Base-by-base conservation (phyloP, 2,113 vertebrate species). In the Bos taurus region DNA sequence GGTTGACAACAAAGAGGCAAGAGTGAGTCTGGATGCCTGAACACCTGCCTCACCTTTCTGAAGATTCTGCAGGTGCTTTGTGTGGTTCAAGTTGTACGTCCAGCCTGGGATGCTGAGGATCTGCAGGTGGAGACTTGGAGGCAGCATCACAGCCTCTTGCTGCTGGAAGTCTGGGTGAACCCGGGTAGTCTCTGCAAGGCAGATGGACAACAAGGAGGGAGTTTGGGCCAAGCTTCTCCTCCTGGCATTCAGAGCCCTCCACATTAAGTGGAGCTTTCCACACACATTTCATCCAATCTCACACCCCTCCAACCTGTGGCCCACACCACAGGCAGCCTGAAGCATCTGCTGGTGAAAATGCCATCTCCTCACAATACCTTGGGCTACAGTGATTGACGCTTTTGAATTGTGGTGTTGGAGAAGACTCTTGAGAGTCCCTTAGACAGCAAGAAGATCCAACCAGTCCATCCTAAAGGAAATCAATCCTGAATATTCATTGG, bases 301-400 rank as follows among this genome's bases (percentile, higher is more conserved):
- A 25, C 33, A 25, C 10, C 19, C n/a, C 26, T 13, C 3, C 62
- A 40, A 14, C 0, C 2, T 1, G 36, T 3, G 26, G 30, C 50
- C 40, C 6, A 17, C 13, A 2, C n/a, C 0, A 0, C 40, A 3
- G 9, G 6, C 9, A 3, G 46, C 67, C 9, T 0, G 13, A 46
- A 64, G 52, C n/a, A 7, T 11, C 23, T 28, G 17, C 56, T 0
- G 13, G 5, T 7, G 64, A 56, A 16, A 26, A 26, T 0, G 1
- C 40, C 17, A 3, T 3, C 40, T 54, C 82, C 11, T 30, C n/a
- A 40, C 36, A 48, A 15, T 8, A 11, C 30, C 30, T 48, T 21
- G 17, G 60, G 46, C n/a, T 17, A 33, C 57, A 30, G 28, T 15
- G 9, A 60, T 6, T 25, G 67, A 67, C 0, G 0, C 17, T 71